Conservation (phyloP, 2,113 vertebrate genomes). For the Pristiophorus japonicus region DNA sequence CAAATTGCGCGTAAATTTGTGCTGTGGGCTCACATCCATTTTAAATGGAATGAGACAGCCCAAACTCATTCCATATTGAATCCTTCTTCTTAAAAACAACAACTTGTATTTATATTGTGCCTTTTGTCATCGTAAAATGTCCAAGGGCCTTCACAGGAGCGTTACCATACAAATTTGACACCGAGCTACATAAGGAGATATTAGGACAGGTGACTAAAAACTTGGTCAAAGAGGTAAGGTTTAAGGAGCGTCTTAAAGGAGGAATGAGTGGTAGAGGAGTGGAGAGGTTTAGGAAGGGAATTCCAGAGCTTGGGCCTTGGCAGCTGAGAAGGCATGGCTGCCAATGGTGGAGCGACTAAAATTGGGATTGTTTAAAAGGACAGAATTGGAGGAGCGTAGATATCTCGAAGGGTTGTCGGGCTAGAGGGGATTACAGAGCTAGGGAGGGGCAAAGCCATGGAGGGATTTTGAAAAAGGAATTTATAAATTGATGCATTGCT, state of each 20-base stretch:
- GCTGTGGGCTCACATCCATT: background rate
- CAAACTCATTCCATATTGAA: background rate
- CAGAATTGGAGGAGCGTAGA: background rate
- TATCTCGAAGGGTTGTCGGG: background rate
- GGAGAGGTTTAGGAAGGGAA: background rate
- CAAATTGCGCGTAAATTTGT: background rate
- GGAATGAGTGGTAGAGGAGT: background rate
- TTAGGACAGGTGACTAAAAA: no score
- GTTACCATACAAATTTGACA: background rate
- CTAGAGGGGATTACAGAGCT: background rate
- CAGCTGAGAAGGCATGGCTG: no score
- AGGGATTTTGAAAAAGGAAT: background rate
- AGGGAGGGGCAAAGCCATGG: background rate
- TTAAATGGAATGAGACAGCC: background rate
- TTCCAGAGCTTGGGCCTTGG: background rate
- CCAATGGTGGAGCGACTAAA: background rate
- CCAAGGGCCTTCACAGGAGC: background rate
- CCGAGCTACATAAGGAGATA: background rate
- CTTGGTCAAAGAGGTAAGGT: no score
- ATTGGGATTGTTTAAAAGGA: background rate
- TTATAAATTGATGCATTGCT: background rate
- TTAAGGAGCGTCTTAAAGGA: background rate
- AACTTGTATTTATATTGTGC: background rate
- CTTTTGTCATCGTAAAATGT: background rate
- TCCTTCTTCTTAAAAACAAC: background rate